These are phyloP conservation scores for Hyaena hyaena DNA, from an alignment of 2,113 vertebrate genomes.

Conservation along the genomic window DNA sequence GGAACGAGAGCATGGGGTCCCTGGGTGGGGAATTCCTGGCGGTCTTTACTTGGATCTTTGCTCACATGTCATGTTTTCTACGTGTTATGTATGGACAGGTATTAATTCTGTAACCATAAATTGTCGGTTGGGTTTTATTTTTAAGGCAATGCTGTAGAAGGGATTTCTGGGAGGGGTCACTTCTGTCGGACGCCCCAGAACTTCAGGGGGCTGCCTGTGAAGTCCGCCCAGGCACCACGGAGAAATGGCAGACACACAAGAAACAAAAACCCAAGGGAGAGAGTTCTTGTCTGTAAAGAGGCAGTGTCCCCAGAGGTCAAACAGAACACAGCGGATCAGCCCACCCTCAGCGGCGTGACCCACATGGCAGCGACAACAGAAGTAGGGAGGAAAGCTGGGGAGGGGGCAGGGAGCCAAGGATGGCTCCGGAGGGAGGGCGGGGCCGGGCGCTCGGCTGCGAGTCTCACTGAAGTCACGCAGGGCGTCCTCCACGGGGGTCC, in stretches of 20 bases:
- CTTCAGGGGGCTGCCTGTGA: background rate
- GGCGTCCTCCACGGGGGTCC: background rate
- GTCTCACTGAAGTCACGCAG: accelerated
- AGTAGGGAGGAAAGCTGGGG: too few species aligned
- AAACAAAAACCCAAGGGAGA: background rate
- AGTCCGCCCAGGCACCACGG: too few species aligned
- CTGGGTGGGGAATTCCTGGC: accelerated
- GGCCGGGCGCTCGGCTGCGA: accelerated
- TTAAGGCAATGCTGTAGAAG: background rate
- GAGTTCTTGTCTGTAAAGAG: background rate
- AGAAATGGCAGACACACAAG: background rate
- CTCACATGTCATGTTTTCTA: background rate
- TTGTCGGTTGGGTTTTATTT: background rate
- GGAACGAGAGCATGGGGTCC: too few species aligned
- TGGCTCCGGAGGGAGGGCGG: background rate
- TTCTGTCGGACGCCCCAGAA: accelerated
- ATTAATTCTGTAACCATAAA: background rate
- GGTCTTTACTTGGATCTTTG: background rate
- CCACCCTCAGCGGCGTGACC: background rate
- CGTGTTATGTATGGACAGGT: too few species aligned
- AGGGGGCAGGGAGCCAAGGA: background rate
- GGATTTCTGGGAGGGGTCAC: background rate
- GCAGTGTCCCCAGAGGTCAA: background rate
- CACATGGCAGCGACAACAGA: background rate
- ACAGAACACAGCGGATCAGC: background rate